Percentiles rank a stretch among this genome's conserved stretches.
Conservation (phyloP, 1,140 invertebrate genomes). For the Eulimnadia texana region DNA sequence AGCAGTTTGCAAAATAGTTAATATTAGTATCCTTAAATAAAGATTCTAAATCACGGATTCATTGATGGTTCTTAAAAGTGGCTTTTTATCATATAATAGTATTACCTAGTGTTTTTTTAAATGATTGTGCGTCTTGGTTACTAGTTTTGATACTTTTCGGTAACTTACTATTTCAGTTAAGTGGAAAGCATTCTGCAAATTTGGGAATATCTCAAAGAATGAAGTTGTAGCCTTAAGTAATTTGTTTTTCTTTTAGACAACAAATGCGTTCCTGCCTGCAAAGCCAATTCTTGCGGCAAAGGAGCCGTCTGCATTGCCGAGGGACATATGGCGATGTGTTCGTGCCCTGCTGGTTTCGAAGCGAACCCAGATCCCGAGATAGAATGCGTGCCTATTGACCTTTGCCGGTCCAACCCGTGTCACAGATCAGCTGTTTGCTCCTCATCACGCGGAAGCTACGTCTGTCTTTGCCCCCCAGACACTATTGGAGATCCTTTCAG, state of each 20-base stretch:
- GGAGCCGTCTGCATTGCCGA: constrained; percentile 78
- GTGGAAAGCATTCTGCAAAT: too few relatives aligned
- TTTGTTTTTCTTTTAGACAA: constrained; percentile 39
- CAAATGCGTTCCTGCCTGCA: constrained; percentile 65
- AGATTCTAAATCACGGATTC: too few relatives aligned
- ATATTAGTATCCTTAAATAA: too few relatives aligned
- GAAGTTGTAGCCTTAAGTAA: too few relatives aligned
- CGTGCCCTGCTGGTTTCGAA: constrained; percentile 64
- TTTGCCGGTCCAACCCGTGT: constrained; percentile 61
- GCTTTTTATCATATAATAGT: too few relatives aligned
- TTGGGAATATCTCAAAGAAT: too few relatives aligned
- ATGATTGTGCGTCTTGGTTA: too few relatives aligned
- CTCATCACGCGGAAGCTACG: neutral
- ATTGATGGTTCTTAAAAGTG: too few relatives aligned
- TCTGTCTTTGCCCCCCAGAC: constrained; percentile 30
- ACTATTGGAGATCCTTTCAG: constrained; percentile 58
- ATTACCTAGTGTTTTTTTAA: neutral
- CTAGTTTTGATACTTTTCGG: too few relatives aligned
- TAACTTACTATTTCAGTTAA: too few relatives aligned
- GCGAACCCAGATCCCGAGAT: constrained; percentile 66
- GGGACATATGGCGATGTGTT: constrained; percentile 61
- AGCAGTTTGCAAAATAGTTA: too few relatives aligned
- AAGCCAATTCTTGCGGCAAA: constrained; percentile 61
- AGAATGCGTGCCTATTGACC: constrained; percentile 39
- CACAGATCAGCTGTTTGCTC: constrained; percentile 58